Evolutionary conservation across 1,140 invertebrate species (phyloP), one percentile per base, ranked within the genome.

Genomic region (Battus philenor): DNA sequence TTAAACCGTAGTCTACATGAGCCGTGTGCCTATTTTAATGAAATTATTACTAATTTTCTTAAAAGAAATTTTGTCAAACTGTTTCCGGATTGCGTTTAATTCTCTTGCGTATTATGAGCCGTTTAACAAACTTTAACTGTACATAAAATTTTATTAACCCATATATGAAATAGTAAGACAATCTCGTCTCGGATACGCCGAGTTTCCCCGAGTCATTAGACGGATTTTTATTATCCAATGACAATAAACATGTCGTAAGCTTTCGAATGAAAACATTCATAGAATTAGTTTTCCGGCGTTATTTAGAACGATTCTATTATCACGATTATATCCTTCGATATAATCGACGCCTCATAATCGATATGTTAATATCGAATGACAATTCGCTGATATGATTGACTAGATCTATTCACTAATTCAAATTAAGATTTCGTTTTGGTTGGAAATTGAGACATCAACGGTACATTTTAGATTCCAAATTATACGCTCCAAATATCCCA

Each of bases 111-210:
- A 45, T 60, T 61, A 60, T 51, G 55, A 45, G 61, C 44, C 76
- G 54, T 75, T 80, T 78, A 82, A 78, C 65, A 63, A 72, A 81
- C 62, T 84, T 78, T 78, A 80, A 80, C 72, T 77, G 64, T 54
- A 77, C 72, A 82, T 85, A 82, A 85, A 85, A 82, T 81, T 82
- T 85, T 85, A 85, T 82, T 75, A 64, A 74, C 67, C 73, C 69
- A 68, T 82, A 78, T 80, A 85, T 78, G 78, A 85, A 73, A 75
- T 85, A 82, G 68, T 78, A 64, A 80, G 65, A 79, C 76, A 82
- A 75, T 81, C 52, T 49, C 59, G 58, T 33, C 54, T 46, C 59
- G 55, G 44, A 61, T 65, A 57, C 68, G 46, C 62, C 59, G 63
- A 74, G 59, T 66, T 73, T 79, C 67, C n/a, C 58, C 74, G 73